phyloP scores from a whole-genome alignment of 2,888 invertebrate genomes.

The Epirrita christyi region DNA sequence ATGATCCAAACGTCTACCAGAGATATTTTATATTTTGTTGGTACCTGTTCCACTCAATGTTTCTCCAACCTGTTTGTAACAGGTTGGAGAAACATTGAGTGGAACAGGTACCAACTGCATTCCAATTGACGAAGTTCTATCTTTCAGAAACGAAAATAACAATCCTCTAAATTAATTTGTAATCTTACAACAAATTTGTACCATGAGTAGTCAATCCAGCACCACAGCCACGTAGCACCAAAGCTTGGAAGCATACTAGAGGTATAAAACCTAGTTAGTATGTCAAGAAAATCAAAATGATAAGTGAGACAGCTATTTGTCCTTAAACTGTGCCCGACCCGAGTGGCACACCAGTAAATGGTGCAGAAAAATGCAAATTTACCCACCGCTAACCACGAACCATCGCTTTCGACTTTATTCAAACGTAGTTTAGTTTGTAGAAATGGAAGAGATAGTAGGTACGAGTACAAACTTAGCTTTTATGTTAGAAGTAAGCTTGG shows the following conservation, averaged over 20 bases:
- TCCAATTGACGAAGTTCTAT: too few species aligned
- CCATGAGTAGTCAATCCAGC: too few species aligned
- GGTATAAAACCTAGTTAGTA: not conserved
- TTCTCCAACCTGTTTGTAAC: too few species aligned
- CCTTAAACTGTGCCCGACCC: conserved; percentile 11
- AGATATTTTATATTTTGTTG: too few species aligned
- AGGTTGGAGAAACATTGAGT: too few species aligned
- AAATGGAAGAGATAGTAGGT: conserved; percentile 18
- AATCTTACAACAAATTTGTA: too few species aligned
- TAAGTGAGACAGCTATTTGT: conserved; percentile 7
- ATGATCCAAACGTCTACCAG: too few species aligned
- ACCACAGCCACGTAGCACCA: not conserved
- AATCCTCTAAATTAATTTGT: too few species aligned
- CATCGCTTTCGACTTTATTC: conserved; percentile 40
- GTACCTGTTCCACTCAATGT: too few species aligned
- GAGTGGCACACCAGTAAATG: conserved; percentile 51
- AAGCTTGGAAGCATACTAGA: not conserved
- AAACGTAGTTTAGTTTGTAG: conserved; percentile 29
- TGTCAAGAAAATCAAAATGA: not conserved
- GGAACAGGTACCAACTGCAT: too few species aligned
- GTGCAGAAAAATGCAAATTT: conserved; percentile 73
- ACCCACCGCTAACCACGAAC: conserved; percentile 55
- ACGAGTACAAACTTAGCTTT: conserved; percentile 6
- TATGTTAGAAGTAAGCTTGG: not conserved
- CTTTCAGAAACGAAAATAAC: too few species aligned